Evolutionary conservation across 2,113 vertebrate species (phyloP).

Genomic region (Seriola quinqueradiata): DNA sequence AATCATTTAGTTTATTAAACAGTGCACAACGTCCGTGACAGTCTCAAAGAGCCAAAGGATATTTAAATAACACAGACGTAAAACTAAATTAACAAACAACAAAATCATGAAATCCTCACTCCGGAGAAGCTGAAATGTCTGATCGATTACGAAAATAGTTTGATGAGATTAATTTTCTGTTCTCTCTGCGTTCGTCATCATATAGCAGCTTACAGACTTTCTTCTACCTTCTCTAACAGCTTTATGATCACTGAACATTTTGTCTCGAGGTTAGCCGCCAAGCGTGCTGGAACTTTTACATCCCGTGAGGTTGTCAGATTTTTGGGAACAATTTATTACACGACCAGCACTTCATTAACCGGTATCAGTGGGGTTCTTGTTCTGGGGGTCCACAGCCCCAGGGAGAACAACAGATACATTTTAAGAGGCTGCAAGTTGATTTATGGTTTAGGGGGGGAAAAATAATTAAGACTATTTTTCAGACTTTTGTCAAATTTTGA

Average conservation of each 20-base stretch:
- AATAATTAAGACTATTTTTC: background rate
- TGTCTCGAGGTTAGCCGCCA: background rate
- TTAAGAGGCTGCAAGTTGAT: background rate
- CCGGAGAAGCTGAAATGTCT: background rate
- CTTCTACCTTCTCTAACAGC: no score
- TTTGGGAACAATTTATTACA: slow-evolving; percentile 6
- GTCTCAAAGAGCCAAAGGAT: background rate
- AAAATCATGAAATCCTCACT: background rate
- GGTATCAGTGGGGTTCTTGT: background rate
- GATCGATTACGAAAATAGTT: background rate
- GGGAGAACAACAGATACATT: background rate
- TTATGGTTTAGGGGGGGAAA: background rate
- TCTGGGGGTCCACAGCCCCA: background rate
- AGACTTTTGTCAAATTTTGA: background rate
- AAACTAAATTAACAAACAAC: background rate
- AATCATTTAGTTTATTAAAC: no score
- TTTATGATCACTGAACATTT: background rate
- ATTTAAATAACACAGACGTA: background rate
- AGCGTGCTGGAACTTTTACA: background rate
- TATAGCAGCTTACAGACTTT: background rate
- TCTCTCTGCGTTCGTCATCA: background rate
- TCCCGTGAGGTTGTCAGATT: background rate
- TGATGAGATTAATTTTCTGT: background rate
- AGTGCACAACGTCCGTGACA: background rate
- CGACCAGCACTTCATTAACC: background rate